These are phyloP conservation scores for Tineola bisselliella DNA, from an alignment of 2,888 invertebrate species.

Conservation along the genomic window DNA sequence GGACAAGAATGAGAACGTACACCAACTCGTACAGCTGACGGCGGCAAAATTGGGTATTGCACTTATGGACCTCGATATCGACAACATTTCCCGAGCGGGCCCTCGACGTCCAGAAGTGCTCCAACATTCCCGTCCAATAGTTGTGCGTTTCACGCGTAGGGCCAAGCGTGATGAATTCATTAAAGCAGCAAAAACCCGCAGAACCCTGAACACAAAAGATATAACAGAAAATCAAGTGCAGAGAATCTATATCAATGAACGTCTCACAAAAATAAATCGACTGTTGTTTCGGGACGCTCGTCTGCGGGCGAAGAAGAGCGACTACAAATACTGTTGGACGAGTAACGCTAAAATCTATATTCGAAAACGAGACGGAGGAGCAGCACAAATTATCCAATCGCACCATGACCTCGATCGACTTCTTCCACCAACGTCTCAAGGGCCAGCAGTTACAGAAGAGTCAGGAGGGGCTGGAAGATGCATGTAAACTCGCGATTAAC, in stretches of 20 bases:
- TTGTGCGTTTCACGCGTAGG: slow-evolving; percentile 19
- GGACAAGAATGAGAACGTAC: slow-evolving; percentile 18
- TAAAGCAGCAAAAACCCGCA: slow-evolving; percentile 18
- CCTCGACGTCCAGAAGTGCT: not conserved
- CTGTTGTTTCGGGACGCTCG: no score
- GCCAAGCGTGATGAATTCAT: slow-evolving; percentile 19
- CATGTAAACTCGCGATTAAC: not conserved
- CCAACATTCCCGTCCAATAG: slow-evolving; percentile 17
- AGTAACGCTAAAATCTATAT: not conserved
- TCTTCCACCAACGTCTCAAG: not conserved
- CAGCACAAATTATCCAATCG: slow-evolving; percentile 6
- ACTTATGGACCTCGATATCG: slow-evolving; percentile 19
- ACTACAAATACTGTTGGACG: no score
- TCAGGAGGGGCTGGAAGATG: no score
- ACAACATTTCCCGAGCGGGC: slow-evolving; percentile 17
- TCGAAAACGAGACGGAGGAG: not conserved
- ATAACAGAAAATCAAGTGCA: not conserved
- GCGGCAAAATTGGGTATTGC: slow-evolving; percentile 19
- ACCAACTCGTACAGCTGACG: slow-evolving; percentile 16
- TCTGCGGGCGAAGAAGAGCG: no score
- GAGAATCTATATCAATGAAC: slow-evolving; percentile 14
- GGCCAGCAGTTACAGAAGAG: no score
- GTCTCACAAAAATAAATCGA: slow-evolving; percentile 13
- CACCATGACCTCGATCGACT: slow-evolving; percentile 7
- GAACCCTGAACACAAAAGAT: slow-evolving; percentile 1